Evolutionary conservation across 2,888 invertebrate species (phyloP), one percentile per base, ranked within the genome.

Genomic region (Campoletis raptor): DNA sequence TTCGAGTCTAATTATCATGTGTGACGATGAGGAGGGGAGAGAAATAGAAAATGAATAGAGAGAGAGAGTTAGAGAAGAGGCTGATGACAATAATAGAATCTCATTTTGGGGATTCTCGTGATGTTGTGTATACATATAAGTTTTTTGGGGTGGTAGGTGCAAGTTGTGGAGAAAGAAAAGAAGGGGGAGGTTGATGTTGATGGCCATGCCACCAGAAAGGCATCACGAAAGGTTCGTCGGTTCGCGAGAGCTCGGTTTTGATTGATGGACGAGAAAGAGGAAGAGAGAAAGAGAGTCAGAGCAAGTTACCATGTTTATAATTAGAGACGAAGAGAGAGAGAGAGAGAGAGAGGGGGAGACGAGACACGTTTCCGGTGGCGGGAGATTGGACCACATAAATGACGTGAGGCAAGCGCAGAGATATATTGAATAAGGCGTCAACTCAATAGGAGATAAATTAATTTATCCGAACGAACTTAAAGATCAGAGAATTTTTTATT

Each of bases 231-330:
- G 82, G 80, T 88, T 86, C 77, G 72, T 87, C 82, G 81, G 82
- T 76, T 83, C 80, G 73, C 83, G 74, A 80, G 82, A 81, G 67
- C 72, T 72, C 80, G 80, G 87, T 61, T 40, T 92, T 93, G 94
- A 94, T 93, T 93, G 93, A 94, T 92, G 93, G 93, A 92, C 92
- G 90, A 73, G 69, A 69, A 36, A 94, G 92, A 93, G 92, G 86
- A 61, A 66, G 36, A 64, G 40, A 74, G 54, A 74, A 54, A 92
- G 92, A 57, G 15, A 72, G 66, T 52, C 37, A 52, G 73, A 74
- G 54, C 74, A 42, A 93, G 93, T 92, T 92, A 91, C 92, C 91
- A 92, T 91, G 93, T 92, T 94, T 93, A 93, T 94, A 94, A 94
- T 94, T 94, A 94, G 93, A 94, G 92, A 87, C 90, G 89, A 89